Evolutionary conservation across 2,113 vertebrate genomes (phyloP), one percentile per base, ranked within the genome.

Genomic region (Hippocampus barbouri): DNA sequence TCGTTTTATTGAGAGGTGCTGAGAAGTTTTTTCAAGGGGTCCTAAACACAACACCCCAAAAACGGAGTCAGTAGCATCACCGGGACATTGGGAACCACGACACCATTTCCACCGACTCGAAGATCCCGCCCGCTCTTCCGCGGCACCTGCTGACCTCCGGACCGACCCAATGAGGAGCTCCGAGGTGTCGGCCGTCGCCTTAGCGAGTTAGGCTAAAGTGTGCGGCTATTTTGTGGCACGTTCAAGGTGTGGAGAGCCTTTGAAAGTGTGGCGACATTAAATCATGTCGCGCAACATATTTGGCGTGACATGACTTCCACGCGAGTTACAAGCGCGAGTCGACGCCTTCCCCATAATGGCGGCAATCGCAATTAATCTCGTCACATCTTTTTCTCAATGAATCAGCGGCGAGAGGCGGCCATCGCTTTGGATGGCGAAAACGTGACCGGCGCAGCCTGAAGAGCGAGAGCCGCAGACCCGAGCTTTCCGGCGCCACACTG

Each of bases 151-250:
- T 76, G 79, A 79, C 80, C 76, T 30, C 25, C 25, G 1, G 25
- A 25, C 25, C 25, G 66, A 27, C 80, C 78, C 89, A 86, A 90
- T 84, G 86, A 91, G 80, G 86, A 76, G 81, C 85, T 86, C 89
- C 90, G 79, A 90, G 85, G 83, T 69, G 73, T 69, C 41, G 20
- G 84, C 75, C 74, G 81, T 70, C 80, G 76, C 78, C 54, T 74
- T 51, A 54, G 79, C 61, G 84, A 76, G 75, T 88, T 75, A 72
- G 45, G 68, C 71, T 82, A 76, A 85, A 16, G 47, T 18, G 1
- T 20, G 49, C 15, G 16, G 16, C 1, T 20, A 51, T 21, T 51
- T 16, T 51, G 47, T 1, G 4, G 15, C 4, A 20, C 5, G 15
- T 49, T 14, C 1, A 6, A 51, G 49, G 16, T 8, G 49, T 47